Evolutionary conservation across 35 echinoderm and acorn worm genomes (phyloP), one percentile per base, ranked within the genome.

Genomic region (Ophioderma brevispina): DNA sequence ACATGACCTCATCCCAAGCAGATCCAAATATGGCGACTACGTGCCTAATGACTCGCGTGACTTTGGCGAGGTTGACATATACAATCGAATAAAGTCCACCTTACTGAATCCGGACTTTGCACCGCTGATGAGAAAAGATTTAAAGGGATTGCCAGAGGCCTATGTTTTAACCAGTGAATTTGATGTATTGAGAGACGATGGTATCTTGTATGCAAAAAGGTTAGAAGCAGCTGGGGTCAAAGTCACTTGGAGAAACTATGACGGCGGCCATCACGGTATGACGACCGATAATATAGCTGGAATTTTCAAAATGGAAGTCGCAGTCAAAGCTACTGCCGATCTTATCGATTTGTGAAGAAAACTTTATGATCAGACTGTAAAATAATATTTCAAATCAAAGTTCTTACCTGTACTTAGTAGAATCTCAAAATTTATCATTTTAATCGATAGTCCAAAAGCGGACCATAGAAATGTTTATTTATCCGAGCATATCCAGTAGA

Each of bases 151-250:
- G 25, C 93, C 96, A 33, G 82, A 83, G 39, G 93, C 96, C 2
- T 98, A 90, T 76, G 90, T 98, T 37, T 32, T 89, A 11, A 98
- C 96, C 0, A 76, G 63, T 34, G 89, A 94, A 32, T 89, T 90
- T 84, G 96, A 98, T 38, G 76, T 79, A 23, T 33, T 98, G 31
- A 64, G 96, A 35, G 96, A 98, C 84, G 96, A 98, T 40, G 93
- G 96, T 33, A 95, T 95, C 55, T 59, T 98, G 11, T 98, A 98
- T 84, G 82, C 88, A 15, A 49, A 80, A 38, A 79, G 42, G 15
- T 76, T 98, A 3, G 90, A 86, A 36, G 42, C 40, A 21, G 92
- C 92, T 10, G 90, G 90, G 5, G 93, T 98, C 17, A 43, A 85
- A 35, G 90, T 90, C 5, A 87, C 37, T 6, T 94, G 86, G 86